Evolutionary conservation across 2,113 vertebrate genomes (phyloP).

Genomic region (Tragelaphus imberbis): DNA sequence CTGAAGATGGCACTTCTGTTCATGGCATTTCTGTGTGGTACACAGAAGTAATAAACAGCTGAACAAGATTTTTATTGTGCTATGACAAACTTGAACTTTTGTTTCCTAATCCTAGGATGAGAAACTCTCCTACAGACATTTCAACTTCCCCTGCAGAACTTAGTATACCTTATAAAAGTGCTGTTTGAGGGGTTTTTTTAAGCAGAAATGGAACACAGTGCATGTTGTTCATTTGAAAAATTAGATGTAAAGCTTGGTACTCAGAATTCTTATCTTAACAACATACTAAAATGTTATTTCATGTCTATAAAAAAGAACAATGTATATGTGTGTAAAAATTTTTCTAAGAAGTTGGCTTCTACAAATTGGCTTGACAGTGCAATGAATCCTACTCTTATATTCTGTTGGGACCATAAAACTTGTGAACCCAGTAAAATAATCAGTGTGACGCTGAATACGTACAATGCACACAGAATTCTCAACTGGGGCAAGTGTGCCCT

Average conservation of each 20-base stretch:
- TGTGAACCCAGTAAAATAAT: not conserved
- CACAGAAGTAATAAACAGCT: not conserved
- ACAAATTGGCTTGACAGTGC: not conserved
- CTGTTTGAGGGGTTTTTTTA: not conserved
- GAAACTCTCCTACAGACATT: not conserved
- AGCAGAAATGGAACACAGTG: not conserved
- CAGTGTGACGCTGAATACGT: not conserved
- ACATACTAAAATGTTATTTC: not conserved
- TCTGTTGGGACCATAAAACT: not conserved
- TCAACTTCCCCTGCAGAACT: not conserved
- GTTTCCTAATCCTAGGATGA: not conserved
- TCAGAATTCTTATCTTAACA: not conserved
- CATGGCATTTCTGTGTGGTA: not conserved
- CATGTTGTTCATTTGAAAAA: not conserved
- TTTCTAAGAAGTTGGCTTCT: not conserved
- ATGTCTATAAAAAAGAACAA: not conserved
- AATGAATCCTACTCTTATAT: not conserved
- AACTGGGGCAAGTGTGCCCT: not conserved
- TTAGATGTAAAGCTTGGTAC: not conserved
- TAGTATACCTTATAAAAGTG: not conserved
- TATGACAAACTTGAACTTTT: not conserved
- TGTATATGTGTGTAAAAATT: not conserved
- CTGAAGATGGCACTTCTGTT: not conserved
- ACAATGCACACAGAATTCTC: not conserved
- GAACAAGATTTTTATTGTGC: not conserved